A percentile compares a stretch with the other conserved stretches of the same genome.
Evolutionary conservation across 2,113 vertebrate species (phyloP).

Genomic region (Peromyscus maniculatus): DNA sequence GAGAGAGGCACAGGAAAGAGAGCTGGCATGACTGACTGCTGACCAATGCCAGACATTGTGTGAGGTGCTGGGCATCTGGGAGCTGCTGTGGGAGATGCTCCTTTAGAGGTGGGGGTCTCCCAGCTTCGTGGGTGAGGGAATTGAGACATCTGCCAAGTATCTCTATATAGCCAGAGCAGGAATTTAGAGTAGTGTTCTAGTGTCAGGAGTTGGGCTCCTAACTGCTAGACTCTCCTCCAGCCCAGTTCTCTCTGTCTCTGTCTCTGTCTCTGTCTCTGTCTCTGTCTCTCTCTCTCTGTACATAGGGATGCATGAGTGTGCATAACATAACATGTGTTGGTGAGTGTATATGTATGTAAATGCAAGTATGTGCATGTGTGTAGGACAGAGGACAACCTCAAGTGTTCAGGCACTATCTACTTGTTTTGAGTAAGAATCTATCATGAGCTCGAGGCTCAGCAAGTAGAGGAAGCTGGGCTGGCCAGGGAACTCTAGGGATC

Average conservation of each 20-base stretch:
- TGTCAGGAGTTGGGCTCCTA: not conserved
- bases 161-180: not conserved
- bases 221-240: too few relatives aligned
- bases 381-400: not conserved
- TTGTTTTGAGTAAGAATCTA: not conserved
- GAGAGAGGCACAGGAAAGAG: not conserved
- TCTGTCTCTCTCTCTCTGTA: not conserved
- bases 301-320: too few relatives aligned
- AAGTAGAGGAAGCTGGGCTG: not conserved
- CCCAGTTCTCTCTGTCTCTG: not conserved
- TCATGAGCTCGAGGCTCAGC: not conserved
- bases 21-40: not conserved
- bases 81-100: rapidly evolving
- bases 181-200: not conserved
- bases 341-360: not conserved
- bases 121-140: not conserved
- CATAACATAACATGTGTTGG: not conserved
- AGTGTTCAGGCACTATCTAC: not conserved
- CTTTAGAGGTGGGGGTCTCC: not conserved
- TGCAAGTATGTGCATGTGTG: not conserved
- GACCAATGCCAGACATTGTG: rapidly evolving
- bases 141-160: not conserved
- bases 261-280: too few relatives aligned
- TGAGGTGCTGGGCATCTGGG: rapidly evolving
- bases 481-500: too few relatives aligned